Conservation (phyloP, 2,888 invertebrate genomes). For the Philonicus albiceps region DNA sequence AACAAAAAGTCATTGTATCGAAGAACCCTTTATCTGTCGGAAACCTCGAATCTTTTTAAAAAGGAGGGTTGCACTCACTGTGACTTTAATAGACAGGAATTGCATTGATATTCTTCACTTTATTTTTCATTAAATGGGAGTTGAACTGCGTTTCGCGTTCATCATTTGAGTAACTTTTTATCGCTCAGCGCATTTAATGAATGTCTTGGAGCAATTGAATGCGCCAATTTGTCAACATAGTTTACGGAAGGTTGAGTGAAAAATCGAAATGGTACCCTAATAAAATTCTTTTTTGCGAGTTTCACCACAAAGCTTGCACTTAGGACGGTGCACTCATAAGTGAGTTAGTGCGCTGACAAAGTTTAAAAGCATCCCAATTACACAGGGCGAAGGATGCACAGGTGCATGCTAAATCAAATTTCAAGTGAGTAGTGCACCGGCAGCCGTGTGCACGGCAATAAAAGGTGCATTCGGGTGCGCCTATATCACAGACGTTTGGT, state of each 20-base stretch:
- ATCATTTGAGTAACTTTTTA: background rate
- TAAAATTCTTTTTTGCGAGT: slow-evolving; percentile 5
- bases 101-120: too few species aligned
- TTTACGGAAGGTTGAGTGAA: background rate
- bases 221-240: background rate
- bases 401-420: slow-evolving; percentile 38
- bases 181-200: background rate
- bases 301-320: slow-evolving; percentile 36
- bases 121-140: too few species aligned
- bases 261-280: slow-evolving; percentile 11
- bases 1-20: too few species aligned
- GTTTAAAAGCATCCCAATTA: slow-evolving; percentile 41
- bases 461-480: slow-evolving; percentile 19
- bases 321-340: slow-evolving; percentile 17
- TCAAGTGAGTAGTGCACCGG: background rate
- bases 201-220: background rate
- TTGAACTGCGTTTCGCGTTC: background rate
- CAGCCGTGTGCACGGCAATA: background rate
- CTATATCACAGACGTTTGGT: slow-evolving; percentile 13
- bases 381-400: slow-evolving; percentile 2
- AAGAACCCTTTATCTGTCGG: too few species aligned
- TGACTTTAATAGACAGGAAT: too few species aligned
- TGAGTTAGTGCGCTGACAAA: slow-evolving; percentile 37
- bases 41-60: too few species aligned
- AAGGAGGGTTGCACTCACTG: too few species aligned